Evolutionary conservation across 2,797 vertebrate species (phyloP), one percentile per base, ranked within the genome.

Genomic region (Lates japonicus): DNA sequence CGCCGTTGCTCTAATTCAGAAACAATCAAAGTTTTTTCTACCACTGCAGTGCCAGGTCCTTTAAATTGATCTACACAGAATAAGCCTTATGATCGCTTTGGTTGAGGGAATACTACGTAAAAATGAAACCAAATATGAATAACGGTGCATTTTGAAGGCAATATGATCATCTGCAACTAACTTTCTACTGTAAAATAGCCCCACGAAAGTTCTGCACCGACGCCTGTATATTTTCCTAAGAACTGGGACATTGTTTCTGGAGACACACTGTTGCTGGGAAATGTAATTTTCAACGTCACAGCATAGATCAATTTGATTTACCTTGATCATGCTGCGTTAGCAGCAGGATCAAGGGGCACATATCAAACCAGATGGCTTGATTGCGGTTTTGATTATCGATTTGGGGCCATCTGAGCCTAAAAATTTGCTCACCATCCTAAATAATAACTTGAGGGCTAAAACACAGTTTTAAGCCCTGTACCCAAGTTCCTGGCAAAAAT

Each of bases 191-290:
- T 33, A 41, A 25, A 16, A 44, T 7, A 33, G 13, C 22, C 58
- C 20, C 14, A 55, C 59, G 44, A 73, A 52, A 74, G 5, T 31
- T 52, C 12, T 3, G 12, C 66, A 51, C 3, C 17, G 22, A 17
- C 2, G 11, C 41, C 14, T 44, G 12, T 8, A 46, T 33, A 55
- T 73, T 35, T 60, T 33, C 49, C 17, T 46, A 37, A 0, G 19
- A 76, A 54, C 31, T 59, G 12, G 37, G 39, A 39, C 29, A 64
- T 44, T 31, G 11, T 70, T 25, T 72, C 37, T 69, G 41, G 29
- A 39, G 58, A 69, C 48, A 49, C 19, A 20, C 35, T 58, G 31
- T 76, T 19, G 35, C 20, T 57, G 17, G n/a, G n/a, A 79, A 71
- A 68, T 63, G 22, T 44, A 7, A 58, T 79, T 84, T 70, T 41